Evolutionary conservation across 2,797 vertebrate genomes (phyloP).

Genomic region (Anguilla megastoma): DNA sequence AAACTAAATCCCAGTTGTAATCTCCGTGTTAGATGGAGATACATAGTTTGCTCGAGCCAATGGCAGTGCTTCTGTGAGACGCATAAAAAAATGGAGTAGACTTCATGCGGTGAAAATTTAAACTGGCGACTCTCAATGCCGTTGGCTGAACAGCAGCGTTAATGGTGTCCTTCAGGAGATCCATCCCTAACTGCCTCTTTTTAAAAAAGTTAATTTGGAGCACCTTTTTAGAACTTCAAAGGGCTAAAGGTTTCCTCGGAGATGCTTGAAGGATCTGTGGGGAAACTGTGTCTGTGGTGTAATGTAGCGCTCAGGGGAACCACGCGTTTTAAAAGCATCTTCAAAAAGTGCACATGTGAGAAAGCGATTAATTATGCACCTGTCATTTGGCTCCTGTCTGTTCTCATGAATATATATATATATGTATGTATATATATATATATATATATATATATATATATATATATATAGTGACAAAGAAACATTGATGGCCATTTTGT

Average conservation of each 20-base stretch:
- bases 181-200: not conserved
- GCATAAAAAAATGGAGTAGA: no score
- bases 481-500: no score
- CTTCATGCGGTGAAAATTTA: no score
- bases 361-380: not conserved
- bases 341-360: not conserved
- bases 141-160: not conserved
- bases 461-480: no score
- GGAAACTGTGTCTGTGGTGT: not conserved
- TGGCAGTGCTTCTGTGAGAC: no score
- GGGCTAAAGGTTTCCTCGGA: not conserved
- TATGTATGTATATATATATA: no score
- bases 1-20: no score
- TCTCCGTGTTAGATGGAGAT: no score
- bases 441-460: no score
- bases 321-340: not conserved
- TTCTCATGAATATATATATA: no score
- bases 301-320: not conserved
- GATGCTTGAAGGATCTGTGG: not conserved
- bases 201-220: no score
- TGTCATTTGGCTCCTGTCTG: not conserved
- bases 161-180: not conserved
- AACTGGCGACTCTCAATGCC: not conserved
- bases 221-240: not conserved
- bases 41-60: no score